Evolutionary conservation across 1,140 invertebrate genomes (phyloP), one percentile per base, ranked within the genome.

Genomic region (Sinella curviseta): DNA sequence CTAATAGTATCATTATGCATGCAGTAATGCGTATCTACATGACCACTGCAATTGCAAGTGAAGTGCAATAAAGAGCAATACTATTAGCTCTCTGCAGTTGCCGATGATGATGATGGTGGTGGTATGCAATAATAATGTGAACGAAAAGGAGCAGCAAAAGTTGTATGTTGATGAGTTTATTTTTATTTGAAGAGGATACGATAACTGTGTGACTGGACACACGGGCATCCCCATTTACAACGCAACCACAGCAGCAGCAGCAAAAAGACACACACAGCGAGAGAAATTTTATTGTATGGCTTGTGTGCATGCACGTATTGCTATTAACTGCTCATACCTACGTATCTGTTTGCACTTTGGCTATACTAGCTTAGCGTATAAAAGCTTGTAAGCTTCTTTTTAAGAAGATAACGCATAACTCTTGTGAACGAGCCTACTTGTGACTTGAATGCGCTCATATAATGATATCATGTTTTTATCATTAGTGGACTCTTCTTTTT

Each of bases 371-470:
- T n/a, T n/a, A n/a, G n/a, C n/a, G n/a, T 48, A 48, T 48, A 48
- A 8, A 48, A 48, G 20, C 39, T 48, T 48, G 39, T 20, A 48
- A 12, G n/a, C 20, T 8, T 12, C 8, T 48, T 20, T 48, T 20
- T 12, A 20, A 48, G 20, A 48, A 48, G 39, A 48, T 48, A 48
- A 31, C 65, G 2, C 65, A 70, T 70, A 70, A 70, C 65, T 70
- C 65, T 70, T 70, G 65, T 33, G 65, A 70, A 70, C 31, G 65
- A 33, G 31, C 65, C 31, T 70, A 8, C 28, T 70, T 33, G 26
- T 70, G 65, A 70, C 65, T 70, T 30, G 3, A 70, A 30, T 70
- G 65, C 24, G 31, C 26, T 30, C 65, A 70, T 70, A 31, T 70
- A 70, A 31, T 16, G 24, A 70, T 26, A 60, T 60, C 57, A 70